Evolutionary conservation across 2,888 invertebrate species (phyloP).

Genomic region (Onthophagus sagittarius): DNA sequence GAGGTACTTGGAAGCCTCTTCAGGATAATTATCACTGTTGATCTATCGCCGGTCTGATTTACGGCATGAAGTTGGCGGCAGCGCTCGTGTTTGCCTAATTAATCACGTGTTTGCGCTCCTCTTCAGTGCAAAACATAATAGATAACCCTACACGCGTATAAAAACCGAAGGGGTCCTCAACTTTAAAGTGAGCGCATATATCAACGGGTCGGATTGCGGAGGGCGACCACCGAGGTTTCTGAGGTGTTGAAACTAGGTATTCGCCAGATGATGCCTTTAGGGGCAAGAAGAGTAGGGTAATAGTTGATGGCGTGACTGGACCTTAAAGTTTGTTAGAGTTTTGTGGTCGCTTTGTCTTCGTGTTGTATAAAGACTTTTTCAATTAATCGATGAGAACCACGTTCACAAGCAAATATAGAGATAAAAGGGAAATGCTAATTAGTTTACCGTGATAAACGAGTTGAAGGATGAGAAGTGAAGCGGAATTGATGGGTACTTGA

Average conservation of each 20-base stretch:
- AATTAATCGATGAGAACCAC: not conserved
- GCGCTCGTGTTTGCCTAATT: conserved; percentile 20
- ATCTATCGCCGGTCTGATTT: conserved; percentile 20
- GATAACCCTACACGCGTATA: conserved; percentile 8
- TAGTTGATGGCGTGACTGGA: not conserved
- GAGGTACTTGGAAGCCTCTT: not conserved
- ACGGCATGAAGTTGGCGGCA: conserved; percentile 19
- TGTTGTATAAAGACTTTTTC: not conserved
- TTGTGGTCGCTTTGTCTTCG: not conserved
- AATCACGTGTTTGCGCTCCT: conserved; percentile 15
- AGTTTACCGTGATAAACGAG: not conserved
- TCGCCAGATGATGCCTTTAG: not conserved
- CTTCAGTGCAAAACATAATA: conserved; percentile 3
- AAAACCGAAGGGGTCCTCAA: not conserved
- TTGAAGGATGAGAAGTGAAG: not conserved
- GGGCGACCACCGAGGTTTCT: not conserved
- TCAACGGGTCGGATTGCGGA: conserved; percentile 7
- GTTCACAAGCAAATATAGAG: not conserved
- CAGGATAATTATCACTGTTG: conserved; percentile 19
- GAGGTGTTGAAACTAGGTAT: not conserved
- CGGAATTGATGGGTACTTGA: not conserved
- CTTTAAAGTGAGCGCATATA: conserved; percentile 9
- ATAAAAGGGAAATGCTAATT: not conserved
- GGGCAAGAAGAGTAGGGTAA: not conserved
- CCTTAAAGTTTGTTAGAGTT: not conserved